A percentile compares a stretch with the other conserved stretches of the same genome.
Evolutionary conservation across 2,797 vertebrate genomes (phyloP).

Genomic region (Hapalemur alaotrensis): DNA sequence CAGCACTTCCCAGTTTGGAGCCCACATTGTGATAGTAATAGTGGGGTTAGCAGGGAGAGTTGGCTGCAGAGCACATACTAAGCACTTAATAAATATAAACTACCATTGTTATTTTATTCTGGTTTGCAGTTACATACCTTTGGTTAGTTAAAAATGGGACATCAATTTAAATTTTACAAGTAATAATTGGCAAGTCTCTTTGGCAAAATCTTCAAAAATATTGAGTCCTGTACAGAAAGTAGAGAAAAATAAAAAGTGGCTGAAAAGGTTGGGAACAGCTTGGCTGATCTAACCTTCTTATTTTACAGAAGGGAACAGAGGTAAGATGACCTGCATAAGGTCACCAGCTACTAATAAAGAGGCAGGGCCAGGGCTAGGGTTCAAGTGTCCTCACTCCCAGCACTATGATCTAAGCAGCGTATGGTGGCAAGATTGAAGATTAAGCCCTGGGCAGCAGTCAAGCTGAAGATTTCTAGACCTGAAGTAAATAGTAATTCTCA

Average conservation of each 20-base stretch:
- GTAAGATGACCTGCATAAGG: neutral
- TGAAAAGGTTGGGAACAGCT: neutral
- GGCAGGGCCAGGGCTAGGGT: neutral
- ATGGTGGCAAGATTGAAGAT: neutral
- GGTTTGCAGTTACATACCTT: neutral
- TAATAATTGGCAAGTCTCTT: neutral
- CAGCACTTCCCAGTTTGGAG: neutral
- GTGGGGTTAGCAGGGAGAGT: neutral
- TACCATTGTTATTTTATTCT: neutral
- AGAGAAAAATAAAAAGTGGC: neutral
- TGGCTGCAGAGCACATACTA: neutral
- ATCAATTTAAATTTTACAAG: neutral
- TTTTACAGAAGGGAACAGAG: neutral
- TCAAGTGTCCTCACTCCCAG: neutral
- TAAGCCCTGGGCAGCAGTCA: neutral
- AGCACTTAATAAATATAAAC: neutral
- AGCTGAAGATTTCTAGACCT: neutral
- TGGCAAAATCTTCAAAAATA: slow-evolving; percentile 33
- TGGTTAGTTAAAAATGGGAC: slow-evolving; percentile 28
- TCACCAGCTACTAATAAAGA: neutral
- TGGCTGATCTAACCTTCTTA: neutral
- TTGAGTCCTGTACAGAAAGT: neutral
- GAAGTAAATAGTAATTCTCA: neutral
- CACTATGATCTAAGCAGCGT: neutral
- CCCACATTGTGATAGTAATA: neutral